Base-by-base conservation (phyloP, 2,797 vertebrate species). In the Naso thynnoides region DNA sequence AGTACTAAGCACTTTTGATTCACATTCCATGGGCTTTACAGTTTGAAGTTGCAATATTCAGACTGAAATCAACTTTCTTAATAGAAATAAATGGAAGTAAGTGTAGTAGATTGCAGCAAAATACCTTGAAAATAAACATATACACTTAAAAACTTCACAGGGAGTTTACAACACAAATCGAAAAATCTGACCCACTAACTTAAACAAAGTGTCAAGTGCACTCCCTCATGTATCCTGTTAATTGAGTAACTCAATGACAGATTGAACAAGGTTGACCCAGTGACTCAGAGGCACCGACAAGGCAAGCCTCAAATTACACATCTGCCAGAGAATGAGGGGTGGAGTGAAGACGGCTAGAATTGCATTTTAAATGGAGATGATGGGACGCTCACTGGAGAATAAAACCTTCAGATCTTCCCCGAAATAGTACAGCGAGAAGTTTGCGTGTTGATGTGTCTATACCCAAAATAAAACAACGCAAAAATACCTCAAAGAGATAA, bases 261-360 rank as follows among this genome's bases (percentile, higher is more conserved):
- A 84, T 70, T 84, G 79, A 87, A 88, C 77, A 80, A 79, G 67
- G 80, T 77, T 83, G 85, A 91, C 82, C 82, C 83, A 67, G 78
- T 82, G 86, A 90, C 87, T 88, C 81, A 60, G 67, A 70, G 29
- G 36, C 75, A 45, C 36, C 5, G 55, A 82, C 70, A 63, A 49
- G 33, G 19, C 49, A 3, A 56, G 81, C 78, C 76, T 90, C 88
- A 84, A 79, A 82, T 93, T 92, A 90, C 92, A 88, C 73, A 81
- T 87, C 78, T 73, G 74, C 83, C 59, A 57, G 75, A 91, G 83
- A 93, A 92, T 90, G 85, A 90, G 58, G 87, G 91, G 88, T 86
- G 90, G 90, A 86, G 89, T 50, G 38, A 45, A 55, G 24, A 58
- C 18, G 48, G 84, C 49, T 92, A 84, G 60, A 77, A 55, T 93